These are phyloP conservation scores for Elgaria multicarinata DNA, from an alignment of 2,113 vertebrate genomes.

Conservation along the genomic window DNA sequence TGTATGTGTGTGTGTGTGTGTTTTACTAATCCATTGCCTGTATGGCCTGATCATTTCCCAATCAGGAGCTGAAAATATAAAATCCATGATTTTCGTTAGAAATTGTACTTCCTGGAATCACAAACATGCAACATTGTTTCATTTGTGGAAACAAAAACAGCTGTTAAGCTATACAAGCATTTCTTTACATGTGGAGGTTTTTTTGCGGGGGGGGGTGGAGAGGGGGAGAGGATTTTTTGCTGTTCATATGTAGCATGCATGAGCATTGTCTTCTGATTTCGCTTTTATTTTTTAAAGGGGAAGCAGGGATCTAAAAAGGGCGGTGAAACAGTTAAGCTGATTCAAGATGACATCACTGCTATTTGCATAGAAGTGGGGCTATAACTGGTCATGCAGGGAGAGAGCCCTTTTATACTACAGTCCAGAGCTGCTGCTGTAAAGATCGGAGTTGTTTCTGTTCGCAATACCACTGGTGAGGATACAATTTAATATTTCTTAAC, in stretches of 20 bases:
- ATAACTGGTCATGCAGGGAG: conserved; percentile 66
- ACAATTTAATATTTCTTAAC: background rate
- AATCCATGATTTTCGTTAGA: no score
- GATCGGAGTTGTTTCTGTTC: conserved; percentile 28
- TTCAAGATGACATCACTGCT: conserved; percentile 59
- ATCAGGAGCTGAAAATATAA: background rate
- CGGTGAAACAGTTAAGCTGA: conserved; percentile 46
- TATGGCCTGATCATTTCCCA: background rate
- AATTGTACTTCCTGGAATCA: background rate
- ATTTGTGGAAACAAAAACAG: no score
- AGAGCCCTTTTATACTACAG: conserved; percentile 46
- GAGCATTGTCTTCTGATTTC: background rate
- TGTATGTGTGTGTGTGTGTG: no score
- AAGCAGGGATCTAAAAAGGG: conserved; percentile 27
- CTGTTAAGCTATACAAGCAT: background rate
- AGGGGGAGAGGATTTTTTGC: background rate
- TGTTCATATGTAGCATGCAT: background rate
- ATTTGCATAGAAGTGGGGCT: conserved; percentile 71
- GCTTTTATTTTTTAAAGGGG: background rate
- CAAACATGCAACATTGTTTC: background rate
- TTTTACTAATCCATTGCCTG: background rate
- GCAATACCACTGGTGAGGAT: conserved; percentile 54
- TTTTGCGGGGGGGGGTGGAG: background rate
- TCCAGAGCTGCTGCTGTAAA: conserved; percentile 53
- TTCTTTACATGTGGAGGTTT: background rate